Evolutionary conservation across 2,113 vertebrate genomes (phyloP).

Genomic region (Nerophis lumbriciformis): DNA sequence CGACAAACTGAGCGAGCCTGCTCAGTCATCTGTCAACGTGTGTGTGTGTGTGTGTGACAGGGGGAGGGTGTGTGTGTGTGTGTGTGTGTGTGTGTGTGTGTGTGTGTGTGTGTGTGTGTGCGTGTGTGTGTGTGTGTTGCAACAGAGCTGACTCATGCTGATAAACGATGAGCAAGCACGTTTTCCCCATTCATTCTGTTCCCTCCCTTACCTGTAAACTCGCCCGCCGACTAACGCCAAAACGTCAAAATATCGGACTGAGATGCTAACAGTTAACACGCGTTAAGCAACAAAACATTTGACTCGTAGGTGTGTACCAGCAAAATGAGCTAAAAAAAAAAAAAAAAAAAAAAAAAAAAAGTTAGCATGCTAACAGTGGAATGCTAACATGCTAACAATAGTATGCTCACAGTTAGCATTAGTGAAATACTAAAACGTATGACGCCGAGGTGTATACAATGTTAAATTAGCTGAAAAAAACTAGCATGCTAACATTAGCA

Average conservation of each 20-base stretch:
- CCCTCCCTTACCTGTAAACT: conserved; percentile 32
- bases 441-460: no score
- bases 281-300: no score
- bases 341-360: no score
- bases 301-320: no score
- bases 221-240: neutral
- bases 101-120: conserved; percentile 18
- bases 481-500: no score
- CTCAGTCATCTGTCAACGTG: conserved; percentile 50
- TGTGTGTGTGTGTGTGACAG: conserved; percentile 11
- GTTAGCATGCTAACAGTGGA: no score
- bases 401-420: no score
- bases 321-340: neutral
- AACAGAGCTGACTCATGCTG: conserved; percentile 77
- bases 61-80: neutral
- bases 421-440: no score
- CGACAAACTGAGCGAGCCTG: conserved; percentile 56
- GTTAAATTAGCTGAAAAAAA: no score
- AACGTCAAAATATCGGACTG: no score
- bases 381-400: no score
- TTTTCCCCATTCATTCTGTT: conserved; percentile 53
- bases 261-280: no score
- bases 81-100: neutral
- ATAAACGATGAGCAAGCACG: conserved; percentile 76
- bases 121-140: conserved; percentile 33